Percentiles rank a stretch among this genome's conserved stretches.
Evolutionary conservation across 2,888 invertebrate genomes (phyloP).

Genomic region (Coleophora flavipennella): DNA sequence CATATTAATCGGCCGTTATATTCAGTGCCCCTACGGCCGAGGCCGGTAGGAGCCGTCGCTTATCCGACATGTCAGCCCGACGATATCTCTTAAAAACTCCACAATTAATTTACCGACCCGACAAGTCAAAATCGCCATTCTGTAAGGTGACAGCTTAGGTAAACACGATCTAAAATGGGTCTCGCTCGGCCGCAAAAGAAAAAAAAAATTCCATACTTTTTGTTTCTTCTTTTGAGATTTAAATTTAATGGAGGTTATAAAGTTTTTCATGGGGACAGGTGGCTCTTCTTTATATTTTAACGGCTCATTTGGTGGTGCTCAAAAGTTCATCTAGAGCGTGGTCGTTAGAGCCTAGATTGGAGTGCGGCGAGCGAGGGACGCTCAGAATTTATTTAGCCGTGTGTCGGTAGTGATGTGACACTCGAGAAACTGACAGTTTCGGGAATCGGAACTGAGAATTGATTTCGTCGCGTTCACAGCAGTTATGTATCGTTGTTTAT

Average conservation of each 20-base stretch:
- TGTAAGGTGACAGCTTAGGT: conserved; percentile 70
- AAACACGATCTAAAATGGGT: conserved; percentile 68
- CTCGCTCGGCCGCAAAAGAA: conserved; percentile 49
- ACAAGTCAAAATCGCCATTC: conserved; percentile 69
- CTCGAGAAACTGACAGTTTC: conserved; percentile 70
- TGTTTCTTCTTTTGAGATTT: conserved; percentile 66
- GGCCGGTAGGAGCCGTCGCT: conserved; percentile 39
- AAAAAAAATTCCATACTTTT: conserved; percentile 52
- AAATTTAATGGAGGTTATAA: conserved; percentile 70
- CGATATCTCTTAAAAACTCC: conserved; percentile 60
- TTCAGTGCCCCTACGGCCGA: conserved; percentile 41
- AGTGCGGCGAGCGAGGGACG: conserved; percentile 35
- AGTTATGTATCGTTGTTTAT: conserved; percentile 65
- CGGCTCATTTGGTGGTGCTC: conserved; percentile 39
- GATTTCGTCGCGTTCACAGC: conserved; percentile 67
- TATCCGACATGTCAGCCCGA: conserved; percentile 48
- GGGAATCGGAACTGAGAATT: conserved; percentile 69
- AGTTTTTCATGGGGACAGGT: conserved; percentile 72
- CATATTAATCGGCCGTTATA: conserved; percentile 32
- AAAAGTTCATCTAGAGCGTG: conserved; percentile 41
- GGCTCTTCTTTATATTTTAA: conserved; percentile 69
- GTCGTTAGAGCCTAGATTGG: conserved; percentile 56
- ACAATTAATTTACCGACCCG: conserved; percentile 63
- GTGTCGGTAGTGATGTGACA: conserved; percentile 70
- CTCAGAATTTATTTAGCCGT: conserved; percentile 68